A percentile compares a stretch with the other conserved stretches of the same genome.
phyloP scores from a whole-genome alignment of 2,888 invertebrate genomes.

The Coelinius sp. region DNA sequence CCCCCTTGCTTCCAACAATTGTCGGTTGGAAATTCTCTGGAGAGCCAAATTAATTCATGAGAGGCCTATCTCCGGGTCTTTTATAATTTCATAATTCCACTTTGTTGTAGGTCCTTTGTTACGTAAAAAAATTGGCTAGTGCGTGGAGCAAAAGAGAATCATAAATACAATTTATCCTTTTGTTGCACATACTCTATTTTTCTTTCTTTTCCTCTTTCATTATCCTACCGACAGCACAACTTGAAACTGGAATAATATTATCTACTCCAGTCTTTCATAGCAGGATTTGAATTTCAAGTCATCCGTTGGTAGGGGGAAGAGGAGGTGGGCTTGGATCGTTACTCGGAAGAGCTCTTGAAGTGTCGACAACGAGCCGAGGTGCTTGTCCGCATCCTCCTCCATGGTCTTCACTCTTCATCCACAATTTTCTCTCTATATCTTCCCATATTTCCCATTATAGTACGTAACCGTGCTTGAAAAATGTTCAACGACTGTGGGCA shows the following conservation, averaged over 20 bases:
- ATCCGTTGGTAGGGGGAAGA: conserved; percentile 10
- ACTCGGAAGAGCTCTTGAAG: conserved; percentile 44
- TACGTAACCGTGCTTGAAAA: conserved; percentile 52
- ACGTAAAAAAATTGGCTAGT: background rate
- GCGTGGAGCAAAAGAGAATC: background rate
- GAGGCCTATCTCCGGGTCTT: conserved; percentile 13
- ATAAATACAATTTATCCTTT: conserved; percentile 1
- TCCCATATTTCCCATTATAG: conserved; percentile 32
- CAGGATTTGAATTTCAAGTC: conserved; percentile 52
- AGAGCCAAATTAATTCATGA: conserved; percentile 29
- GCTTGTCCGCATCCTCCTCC: conserved; percentile 34
- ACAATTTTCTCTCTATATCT: conserved; percentile 10
- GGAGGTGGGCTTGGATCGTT: conserved; percentile 42
- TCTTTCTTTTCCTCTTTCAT: background rate
- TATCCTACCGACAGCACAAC: background rate
- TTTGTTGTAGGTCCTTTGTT: conserved; percentile 12
- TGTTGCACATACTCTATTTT: background rate
- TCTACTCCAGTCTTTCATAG: conserved; percentile 13
- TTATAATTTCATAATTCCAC: conserved; percentile 19
- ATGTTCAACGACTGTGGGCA: conserved; percentile 50
- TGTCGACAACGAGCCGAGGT: conserved; percentile 17
- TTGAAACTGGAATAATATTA: conserved; percentile 28
- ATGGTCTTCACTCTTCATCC: conserved; percentile 21
- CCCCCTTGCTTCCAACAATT: conserved; percentile 3
- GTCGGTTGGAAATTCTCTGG: conserved; percentile 17